Conservation (phyloP, 2,797 vertebrate species). For the Galaxias olidus region DNA sequence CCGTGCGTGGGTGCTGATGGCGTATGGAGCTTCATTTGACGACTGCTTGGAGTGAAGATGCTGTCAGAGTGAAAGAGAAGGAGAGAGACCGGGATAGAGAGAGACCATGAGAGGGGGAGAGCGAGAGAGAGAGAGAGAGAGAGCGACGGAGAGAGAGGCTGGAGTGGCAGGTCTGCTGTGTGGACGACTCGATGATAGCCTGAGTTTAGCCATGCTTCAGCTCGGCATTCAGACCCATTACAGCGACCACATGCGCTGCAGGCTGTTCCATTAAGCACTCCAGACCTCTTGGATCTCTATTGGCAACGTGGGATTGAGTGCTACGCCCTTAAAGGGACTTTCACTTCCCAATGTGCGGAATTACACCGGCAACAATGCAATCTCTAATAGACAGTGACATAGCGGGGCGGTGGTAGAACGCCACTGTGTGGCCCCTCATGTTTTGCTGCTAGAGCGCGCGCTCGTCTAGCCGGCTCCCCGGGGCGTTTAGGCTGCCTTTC, state of each 20-base stretch:
- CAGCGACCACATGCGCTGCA: conserved; percentile 50
- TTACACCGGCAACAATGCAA: neutral
- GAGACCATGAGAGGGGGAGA: neutral
- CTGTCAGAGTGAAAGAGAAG: conserved; percentile 42
- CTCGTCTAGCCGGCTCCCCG: conserved; percentile 31
- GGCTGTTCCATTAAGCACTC: too few species aligned
- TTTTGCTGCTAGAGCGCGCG: too few species aligned
- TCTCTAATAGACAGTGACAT: neutral
- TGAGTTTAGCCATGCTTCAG: conserved; percentile 51
- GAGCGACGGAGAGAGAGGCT: conserved; percentile 38
- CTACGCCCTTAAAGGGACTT: too few species aligned
- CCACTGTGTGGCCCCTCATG: neutral
- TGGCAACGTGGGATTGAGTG: too few species aligned
- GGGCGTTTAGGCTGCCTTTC: conserved; percentile 59
- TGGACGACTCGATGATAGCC: conserved; percentile 55
- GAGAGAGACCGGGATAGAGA: conserved; percentile 22
- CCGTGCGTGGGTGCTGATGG: conserved; percentile 65
- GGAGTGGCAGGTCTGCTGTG: conserved; percentile 29
- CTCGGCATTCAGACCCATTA: conserved; percentile 60
- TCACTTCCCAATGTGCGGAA: neutral
- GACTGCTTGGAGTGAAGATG: conserved; percentile 56
- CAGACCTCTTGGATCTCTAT: too few species aligned
- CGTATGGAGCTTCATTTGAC: conserved; percentile 69
- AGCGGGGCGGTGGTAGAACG: neutral
- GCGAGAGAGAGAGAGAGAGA: conserved; percentile 14